Evolutionary conservation across 2,113 vertebrate genomes (phyloP).

Genomic region (Burhinus bistriatus): DNA sequence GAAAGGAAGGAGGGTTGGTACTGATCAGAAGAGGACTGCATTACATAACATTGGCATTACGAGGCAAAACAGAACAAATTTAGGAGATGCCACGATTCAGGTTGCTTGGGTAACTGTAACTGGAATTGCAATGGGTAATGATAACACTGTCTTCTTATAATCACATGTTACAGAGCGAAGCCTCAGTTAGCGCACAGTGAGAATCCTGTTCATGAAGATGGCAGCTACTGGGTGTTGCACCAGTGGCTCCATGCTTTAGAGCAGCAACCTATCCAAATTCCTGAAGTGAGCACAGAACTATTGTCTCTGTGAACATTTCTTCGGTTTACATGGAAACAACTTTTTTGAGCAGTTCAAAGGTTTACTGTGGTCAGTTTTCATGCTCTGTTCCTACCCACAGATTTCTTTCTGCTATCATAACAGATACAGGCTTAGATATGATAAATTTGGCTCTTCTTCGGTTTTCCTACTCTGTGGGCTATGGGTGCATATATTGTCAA

Average conservation of each 20-base stretch:
- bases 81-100: background rate
- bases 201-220: background rate
- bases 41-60: background rate
- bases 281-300: background rate
- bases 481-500: background rate
- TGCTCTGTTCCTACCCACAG: background rate
- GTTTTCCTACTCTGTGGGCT: background rate
- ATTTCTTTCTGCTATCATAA: background rate
- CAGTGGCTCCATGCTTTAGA: background rate
- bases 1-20: background rate
- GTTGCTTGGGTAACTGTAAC: background rate
- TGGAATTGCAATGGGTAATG: background rate
- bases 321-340: background rate
- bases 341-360: background rate
- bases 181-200: background rate
- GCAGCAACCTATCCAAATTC: background rate
- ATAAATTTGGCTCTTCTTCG: background rate
- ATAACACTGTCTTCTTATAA: background rate
- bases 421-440: background rate
- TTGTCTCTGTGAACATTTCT: background rate
- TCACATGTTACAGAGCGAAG: fast-evolving
- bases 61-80: background rate
- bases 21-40: background rate
- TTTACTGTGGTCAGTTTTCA: background rate
- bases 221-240: background rate